These are phyloP conservation scores for Clarias laeviceps DNA, from an alignment of 2,797 vertebrate genomes.

Conservation along the genomic window DNA sequence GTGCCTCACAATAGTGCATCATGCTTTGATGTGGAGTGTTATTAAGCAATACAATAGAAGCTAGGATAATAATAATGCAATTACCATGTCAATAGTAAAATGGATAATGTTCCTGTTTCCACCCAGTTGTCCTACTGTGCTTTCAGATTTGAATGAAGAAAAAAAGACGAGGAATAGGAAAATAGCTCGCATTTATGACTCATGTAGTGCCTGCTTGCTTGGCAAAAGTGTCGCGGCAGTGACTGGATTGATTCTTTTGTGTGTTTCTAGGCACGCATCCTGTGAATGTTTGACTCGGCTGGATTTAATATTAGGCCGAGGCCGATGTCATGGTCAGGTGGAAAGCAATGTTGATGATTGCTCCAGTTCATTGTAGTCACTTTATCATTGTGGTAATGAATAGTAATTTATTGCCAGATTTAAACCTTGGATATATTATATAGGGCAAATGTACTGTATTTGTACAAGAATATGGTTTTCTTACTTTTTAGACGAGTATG, in stretches of 20 bases:
- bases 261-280: conserved; percentile 15
- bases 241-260: conserved; percentile 26
- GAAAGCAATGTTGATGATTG: conserved; percentile 59
- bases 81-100: conserved; percentile 62
- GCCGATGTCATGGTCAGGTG: conserved; percentile 62
- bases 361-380: not conserved
- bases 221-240: conserved; percentile 19
- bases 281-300: conserved; percentile 37
- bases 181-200: conserved; percentile 24
- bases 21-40: conserved; percentile 45
- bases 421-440: not conserved
- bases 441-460: not conserved
- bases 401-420: too few relatives aligned
- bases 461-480: not conserved
- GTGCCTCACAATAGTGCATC: conserved; percentile 37
- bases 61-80: conserved; percentile 52
- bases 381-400: not conserved
- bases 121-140: conserved; percentile 29
- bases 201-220: conserved; percentile 8
- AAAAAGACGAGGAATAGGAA: conserved; percentile 4
- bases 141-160: conserved; percentile 8
- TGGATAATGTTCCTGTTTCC: conserved; percentile 50
- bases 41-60: conserved; percentile 55
- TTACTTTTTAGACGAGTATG: not conserved
- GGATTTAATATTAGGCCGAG: conserved; percentile 45